Evolutionary conservation across 2,797 vertebrate species (phyloP).

Genomic region (Melanotaenia trifasciata): DNA sequence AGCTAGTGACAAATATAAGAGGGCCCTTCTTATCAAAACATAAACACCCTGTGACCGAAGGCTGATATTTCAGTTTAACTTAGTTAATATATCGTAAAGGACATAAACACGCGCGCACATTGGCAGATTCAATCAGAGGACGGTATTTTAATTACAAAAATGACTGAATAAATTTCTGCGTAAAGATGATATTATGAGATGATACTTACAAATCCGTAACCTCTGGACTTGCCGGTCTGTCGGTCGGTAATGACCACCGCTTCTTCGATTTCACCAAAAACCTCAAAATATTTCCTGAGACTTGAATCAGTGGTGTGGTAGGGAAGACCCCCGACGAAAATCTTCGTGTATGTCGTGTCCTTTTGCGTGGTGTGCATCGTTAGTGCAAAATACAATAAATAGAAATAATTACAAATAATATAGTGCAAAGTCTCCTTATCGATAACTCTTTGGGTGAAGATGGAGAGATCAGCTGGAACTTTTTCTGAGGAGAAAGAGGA

Average conservation of each 20-base stretch:
- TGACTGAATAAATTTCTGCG: background rate
- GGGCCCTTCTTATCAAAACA: slow-evolving; percentile 47
- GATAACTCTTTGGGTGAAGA: slow-evolving; percentile 65
- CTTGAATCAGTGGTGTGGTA: slow-evolving; percentile 97
- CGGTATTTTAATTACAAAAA: background rate
- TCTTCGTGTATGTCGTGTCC: slow-evolving; percentile 97
- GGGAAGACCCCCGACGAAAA: slow-evolving; percentile 95
- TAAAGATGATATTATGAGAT: background rate
- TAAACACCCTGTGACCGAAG: slow-evolving; percentile 53
- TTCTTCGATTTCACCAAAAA: slow-evolving; percentile 96
- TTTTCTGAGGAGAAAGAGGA: slow-evolving; percentile 48
- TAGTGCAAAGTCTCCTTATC: slow-evolving; percentile 83
- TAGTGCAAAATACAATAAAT: slow-evolving; percentile 81
- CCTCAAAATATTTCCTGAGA: slow-evolving; percentile 97
- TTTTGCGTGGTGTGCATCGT: slow-evolving; percentile 96
- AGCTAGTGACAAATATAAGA: slow-evolving; percentile 39
- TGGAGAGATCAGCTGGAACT: slow-evolving; percentile 53
- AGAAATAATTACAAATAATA: slow-evolving; percentile 55
- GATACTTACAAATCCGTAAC: slow-evolving; percentile 96
- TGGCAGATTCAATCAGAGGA: slow-evolving; percentile 1
- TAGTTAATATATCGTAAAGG: slow-evolving; percentile 23
- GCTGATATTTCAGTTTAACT: slow-evolving; percentile 3
- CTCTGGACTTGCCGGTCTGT: slow-evolving; percentile 95
- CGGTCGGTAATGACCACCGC: slow-evolving; percentile 96
- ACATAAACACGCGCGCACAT: slow-evolving; percentile 1